Base-by-base conservation (phyloP, 1,140 invertebrate species). In the Nasonia longicornis region DNA sequence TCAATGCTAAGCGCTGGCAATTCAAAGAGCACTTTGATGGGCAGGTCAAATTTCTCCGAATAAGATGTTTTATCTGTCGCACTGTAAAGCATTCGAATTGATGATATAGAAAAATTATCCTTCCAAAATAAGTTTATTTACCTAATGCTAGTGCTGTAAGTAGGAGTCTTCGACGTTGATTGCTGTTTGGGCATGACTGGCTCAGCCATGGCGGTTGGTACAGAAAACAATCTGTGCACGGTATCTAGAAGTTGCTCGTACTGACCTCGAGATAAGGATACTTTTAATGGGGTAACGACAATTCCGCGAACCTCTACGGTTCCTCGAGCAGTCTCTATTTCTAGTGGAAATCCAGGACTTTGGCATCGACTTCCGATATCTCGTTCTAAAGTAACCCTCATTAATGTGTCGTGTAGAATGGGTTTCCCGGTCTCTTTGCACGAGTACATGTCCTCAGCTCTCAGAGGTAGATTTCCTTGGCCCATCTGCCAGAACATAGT, bases 191-290 rank as follows among this genome's bases (percentile, higher is more conserved):
- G 81, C 3, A 85, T 79, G 0, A 80, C 72, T 2, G 86, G 82
- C 0, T 84, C 79, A 3, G 82, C 22, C 38, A 85, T 75, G 0
- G 80, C 67, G 0, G 80, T 69, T 10, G 88, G 86, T n/a, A 86
- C 87, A 1, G 88, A 89, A 31, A 92, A 88, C 14, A 92, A 66
- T 58, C 87, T 92, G 64, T 93, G 90, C 26, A 94, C 86, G 2
- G 95, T 96, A 82, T 97, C 95, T 66, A 97, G 89, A 38, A 98
- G 90, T 88, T 98, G 96, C 88, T 97, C 95, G 87, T 98, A 98
- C 86, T 98, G 97, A 31, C 93, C 92, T 45, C 96, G 94, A 16
- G 95, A 95, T 11, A 98, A 90, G 0, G 96, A 96, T 16, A 98
- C 93, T 89, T 97, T 96, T 16, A 98, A 87, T 0, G 95, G 94